These are phyloP conservation scores for Apotomis turbidana DNA, from an alignment of 2,888 invertebrate genomes.

Conservation along the genomic window DNA sequence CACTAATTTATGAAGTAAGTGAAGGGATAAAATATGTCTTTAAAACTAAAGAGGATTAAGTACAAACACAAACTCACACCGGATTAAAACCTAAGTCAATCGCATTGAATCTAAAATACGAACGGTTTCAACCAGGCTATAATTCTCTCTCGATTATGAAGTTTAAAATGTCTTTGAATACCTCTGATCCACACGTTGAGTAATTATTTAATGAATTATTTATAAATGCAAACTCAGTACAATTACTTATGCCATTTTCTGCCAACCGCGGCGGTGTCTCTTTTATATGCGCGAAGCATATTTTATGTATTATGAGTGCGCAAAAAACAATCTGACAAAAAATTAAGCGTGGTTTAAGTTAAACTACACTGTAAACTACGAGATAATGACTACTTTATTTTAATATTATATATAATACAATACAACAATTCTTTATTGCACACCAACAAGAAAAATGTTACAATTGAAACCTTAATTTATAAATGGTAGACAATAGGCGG, in stretches of 20 bases:
- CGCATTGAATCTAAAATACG: not conserved
- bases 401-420: no score
- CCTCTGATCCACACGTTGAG: slow-evolving; percentile 26
- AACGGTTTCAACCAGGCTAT: not conserved
- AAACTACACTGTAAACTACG: slow-evolving; percentile 6
- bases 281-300: slow-evolving; percentile 23
- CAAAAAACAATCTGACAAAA: not conserved
- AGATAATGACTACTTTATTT: no score
- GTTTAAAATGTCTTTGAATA: slow-evolving; percentile 23
- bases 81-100: slow-evolving; percentile 5
- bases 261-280: slow-evolving; percentile 31
- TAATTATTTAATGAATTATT: slow-evolving; percentile 40
- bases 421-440: no score
- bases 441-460: no score
- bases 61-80: not conserved
- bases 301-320: slow-evolving; percentile 17
- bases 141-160: not conserved
- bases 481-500: no score
- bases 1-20: slow-evolving; percentile 28
- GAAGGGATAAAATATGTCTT: slow-evolving; percentile 24
- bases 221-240: slow-evolving; percentile 32
- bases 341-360: not conserved
- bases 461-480: no score
- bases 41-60: not conserved
- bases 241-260: slow-evolving; percentile 37